Percentiles rank a stretch among this genome's conserved stretches.
Evolutionary conservation across 2,113 vertebrate genomes (phyloP).

Genomic region (Anser brachyrhynchus): DNA sequence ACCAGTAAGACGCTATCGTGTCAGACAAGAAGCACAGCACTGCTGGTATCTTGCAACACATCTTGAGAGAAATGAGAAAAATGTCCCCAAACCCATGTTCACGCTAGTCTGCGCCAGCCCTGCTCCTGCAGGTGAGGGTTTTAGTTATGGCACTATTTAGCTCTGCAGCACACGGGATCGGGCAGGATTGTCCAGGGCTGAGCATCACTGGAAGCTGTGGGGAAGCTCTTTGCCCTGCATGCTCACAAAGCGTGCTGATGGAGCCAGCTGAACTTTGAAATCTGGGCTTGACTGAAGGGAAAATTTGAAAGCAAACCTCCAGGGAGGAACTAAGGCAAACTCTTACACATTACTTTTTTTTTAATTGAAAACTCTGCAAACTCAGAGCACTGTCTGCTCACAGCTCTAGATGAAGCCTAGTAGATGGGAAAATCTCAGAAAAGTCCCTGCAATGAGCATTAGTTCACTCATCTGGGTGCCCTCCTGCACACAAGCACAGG

Average conservation of each 20-base stretch:
- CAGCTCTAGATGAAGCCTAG: not conserved
- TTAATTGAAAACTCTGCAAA: not conserved
- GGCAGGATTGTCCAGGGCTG: not conserved
- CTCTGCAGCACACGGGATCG: not conserved
- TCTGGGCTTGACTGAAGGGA: constrained; percentile 30
- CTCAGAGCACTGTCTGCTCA: not conserved
- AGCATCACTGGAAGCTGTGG: not conserved
- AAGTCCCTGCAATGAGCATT: not conserved
- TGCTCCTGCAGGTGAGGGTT: not conserved
- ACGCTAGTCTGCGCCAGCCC: rapidly evolving
- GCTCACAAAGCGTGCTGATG: not conserved
- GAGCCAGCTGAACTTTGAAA: constrained; percentile 44
- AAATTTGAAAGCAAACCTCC: constrained; percentile 48
- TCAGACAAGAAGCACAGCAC: rapidly evolving
- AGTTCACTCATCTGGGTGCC: not conserved
- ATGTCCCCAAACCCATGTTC: not conserved
- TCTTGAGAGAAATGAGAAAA: not conserved
- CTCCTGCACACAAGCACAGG: not conserved
- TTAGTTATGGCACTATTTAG: not conserved
- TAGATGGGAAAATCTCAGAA: not conserved
- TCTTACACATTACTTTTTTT: no score
- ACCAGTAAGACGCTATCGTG: not conserved
- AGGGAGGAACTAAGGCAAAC: not conserved
- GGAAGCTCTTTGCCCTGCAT: not conserved
- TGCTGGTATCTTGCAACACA: not conserved